Base-by-base conservation (phyloP, 2,797 vertebrate genomes). In the Protonibea diacanthus region DNA sequence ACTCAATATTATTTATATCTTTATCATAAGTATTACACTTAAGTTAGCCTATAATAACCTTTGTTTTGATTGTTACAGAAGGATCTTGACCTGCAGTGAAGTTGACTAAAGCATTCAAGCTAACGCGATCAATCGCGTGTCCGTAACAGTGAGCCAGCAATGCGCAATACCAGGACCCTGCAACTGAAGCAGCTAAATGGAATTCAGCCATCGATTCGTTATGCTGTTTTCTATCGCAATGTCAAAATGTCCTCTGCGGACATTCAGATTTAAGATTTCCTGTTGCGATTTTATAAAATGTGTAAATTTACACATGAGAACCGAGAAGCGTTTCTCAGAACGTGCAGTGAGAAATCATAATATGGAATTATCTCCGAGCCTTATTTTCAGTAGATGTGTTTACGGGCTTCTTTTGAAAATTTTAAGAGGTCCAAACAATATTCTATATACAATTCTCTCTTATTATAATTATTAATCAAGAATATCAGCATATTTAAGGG, bases 401-500 rank as follows among this genome's bases (percentile, higher is more conserved):
- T 11, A 65, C 78, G 15, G 33, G 71, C 25, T 64, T 49, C 3
- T 2, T 42, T 57, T 56, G 11, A 44, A 55, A 42, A 55, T 59
- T 82, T 83, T 67, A 49, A 51, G 17, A 80, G 69, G 67, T 42
- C 56, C 13, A 63, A 76, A 74, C 68, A 59, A 74, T 18, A 61
- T 53, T 59, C 0, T 75, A 15, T 62, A 60, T 49, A 60, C 23
- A 58, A 42, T 44, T 69, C 15, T 73, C 18, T 73, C 38, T 83
- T 55, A 71, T 77, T 73, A 40, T 25, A 20, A 67, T 55, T 67
- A 60, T 40, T 58, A 56, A 59, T n/a, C 3, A 11, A 52, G 48
- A 44, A 42, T 27, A 69, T 61, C 44, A 60, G 11, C 53, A 79
- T 53, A 61, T 33, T 65, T 33, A 57, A 73, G 65, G 14, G 23